phyloP scores from a whole-genome alignment of 2,797 vertebrate species.

The Harpagifer antarcticus region DNA sequence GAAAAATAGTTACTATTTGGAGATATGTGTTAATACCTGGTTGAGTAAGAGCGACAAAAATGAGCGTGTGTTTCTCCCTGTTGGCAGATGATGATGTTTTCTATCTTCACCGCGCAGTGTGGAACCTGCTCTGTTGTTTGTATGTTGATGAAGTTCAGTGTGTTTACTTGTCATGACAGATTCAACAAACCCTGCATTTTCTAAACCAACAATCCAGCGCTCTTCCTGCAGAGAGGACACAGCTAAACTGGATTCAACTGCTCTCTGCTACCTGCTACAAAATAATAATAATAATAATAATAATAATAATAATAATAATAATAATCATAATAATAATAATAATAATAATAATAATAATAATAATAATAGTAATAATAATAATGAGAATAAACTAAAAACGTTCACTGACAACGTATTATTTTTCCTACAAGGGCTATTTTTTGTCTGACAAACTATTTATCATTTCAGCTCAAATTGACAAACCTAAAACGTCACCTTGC shows the following conservation, averaged over 20 bases:
- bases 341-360: background rate
- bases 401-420: background rate
- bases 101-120: slow-evolving; percentile 34
- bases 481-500: background rate
- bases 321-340: too few relatives aligned
- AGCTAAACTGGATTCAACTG: background rate
- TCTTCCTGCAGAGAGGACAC: slow-evolving; percentile 17
- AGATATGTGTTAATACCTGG: slow-evolving; percentile 16
- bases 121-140: slow-evolving; percentile 62
- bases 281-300: background rate
- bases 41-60: slow-evolving; percentile 11
- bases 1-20: slow-evolving; percentile 10
- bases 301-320: background rate
- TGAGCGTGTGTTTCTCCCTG: background rate
- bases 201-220: slow-evolving; percentile 62
- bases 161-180: slow-evolving; percentile 64
- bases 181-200: slow-evolving; percentile 61
- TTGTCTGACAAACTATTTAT: background rate
- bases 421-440: background rate
- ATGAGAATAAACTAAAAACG: background rate
- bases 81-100: slow-evolving; percentile 46
- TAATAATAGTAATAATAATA: background rate
- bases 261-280: slow-evolving; percentile 1
- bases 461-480: background rate
- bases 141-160: slow-evolving; percentile 57